phyloP scores from a whole-genome alignment of 2,113 vertebrate genomes.

The Catharus bicknelli region DNA sequence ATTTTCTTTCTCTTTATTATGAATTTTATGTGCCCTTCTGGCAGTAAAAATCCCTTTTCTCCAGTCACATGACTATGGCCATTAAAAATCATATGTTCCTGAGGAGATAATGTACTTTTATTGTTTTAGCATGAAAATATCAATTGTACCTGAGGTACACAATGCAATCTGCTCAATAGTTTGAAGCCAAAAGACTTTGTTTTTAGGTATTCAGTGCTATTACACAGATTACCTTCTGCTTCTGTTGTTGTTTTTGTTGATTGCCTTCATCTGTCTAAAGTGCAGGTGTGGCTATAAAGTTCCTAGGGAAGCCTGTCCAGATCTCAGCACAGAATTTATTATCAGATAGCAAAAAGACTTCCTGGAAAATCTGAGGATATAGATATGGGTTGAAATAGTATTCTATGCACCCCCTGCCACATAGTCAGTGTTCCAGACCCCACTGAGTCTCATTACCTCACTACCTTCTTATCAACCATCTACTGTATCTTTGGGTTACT shows the following conservation, averaged over 20 bases:
- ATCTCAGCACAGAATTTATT: not conserved
- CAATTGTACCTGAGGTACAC: constrained; percentile 13
- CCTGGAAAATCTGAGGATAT: not conserved
- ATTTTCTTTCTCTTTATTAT: not conserved
- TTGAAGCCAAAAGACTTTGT: constrained; percentile 45
- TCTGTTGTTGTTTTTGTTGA: constrained; percentile 28
- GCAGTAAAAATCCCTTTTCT: constrained; percentile 8
- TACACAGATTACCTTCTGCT: constrained; percentile 44
- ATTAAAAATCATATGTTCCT: constrained; percentile 47
- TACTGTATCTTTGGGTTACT: not conserved
- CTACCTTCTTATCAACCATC: not conserved
- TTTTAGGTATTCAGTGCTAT: constrained; percentile 6
- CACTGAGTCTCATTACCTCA: not conserved
- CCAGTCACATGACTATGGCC: not conserved
- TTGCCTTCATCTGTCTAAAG: constrained; percentile 30
- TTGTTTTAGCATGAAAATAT: not conserved
- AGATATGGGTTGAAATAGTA: not conserved
- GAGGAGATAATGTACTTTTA: constrained; percentile 23
- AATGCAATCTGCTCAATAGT: constrained; percentile 39
- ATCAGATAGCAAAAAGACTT: not conserved
- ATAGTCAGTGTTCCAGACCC: not conserved
- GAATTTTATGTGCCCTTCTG: not conserved
- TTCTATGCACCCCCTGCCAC: not conserved
- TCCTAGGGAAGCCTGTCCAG: not conserved
- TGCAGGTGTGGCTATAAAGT: constrained; percentile 15